Percentiles rank a stretch among this genome's conserved stretches.
Conservation (phyloP, 2,797 vertebrate species). For the Poeciliopsis infans region DNA sequence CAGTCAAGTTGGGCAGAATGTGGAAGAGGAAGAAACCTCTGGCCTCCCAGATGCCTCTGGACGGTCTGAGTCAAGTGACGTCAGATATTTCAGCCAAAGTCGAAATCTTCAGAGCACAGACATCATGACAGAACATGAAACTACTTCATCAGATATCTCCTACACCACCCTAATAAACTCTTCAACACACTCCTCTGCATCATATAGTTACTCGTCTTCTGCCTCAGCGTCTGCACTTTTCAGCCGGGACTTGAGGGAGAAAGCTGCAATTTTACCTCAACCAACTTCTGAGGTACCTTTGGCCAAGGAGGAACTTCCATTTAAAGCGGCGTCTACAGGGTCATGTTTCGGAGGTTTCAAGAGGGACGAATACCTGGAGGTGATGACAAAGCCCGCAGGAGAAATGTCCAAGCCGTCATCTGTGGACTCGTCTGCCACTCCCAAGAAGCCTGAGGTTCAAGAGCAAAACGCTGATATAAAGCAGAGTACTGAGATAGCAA, state of each 20-base stretch:
- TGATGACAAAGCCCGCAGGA: slow-evolving; percentile 80
- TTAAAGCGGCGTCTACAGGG: slow-evolving; percentile 70
- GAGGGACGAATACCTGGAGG: slow-evolving; percentile 91
- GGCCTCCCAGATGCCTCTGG: slow-evolving; percentile 37
- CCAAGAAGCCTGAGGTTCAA: slow-evolving; percentile 73
- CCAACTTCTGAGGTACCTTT: slow-evolving; percentile 63
- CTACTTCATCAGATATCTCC: slow-evolving; percentile 73
- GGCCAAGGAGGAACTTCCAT: slow-evolving; percentile 77
- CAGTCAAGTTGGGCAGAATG: slow-evolving; percentile 42
- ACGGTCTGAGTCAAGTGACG: slow-evolving; percentile 47
- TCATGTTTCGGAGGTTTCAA: slow-evolving; percentile 75
- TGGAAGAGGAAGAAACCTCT: slow-evolving; percentile 47
- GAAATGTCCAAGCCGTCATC: slow-evolving; percentile 77
- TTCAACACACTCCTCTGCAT: slow-evolving; percentile 67
- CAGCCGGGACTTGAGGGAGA: slow-evolving; percentile 66
- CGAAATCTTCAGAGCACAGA: slow-evolving; percentile 35
- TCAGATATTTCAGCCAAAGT: slow-evolving; percentile 52
- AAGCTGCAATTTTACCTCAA: slow-evolving; percentile 55
- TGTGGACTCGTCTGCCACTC: slow-evolving; percentile 57
- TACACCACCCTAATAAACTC: slow-evolving; percentile 69
- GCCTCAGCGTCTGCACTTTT: slow-evolving; percentile 77
- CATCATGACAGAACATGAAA: slow-evolving; percentile 56
- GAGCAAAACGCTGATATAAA: slow-evolving; percentile 71
- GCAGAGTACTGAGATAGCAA: slow-evolving; percentile 63
- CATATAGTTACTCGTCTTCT: slow-evolving; percentile 74